These are phyloP conservation scores for Aculops lycopersici DNA, from an alignment of 1,140 invertebrate species.

Conservation along the genomic window DNA sequence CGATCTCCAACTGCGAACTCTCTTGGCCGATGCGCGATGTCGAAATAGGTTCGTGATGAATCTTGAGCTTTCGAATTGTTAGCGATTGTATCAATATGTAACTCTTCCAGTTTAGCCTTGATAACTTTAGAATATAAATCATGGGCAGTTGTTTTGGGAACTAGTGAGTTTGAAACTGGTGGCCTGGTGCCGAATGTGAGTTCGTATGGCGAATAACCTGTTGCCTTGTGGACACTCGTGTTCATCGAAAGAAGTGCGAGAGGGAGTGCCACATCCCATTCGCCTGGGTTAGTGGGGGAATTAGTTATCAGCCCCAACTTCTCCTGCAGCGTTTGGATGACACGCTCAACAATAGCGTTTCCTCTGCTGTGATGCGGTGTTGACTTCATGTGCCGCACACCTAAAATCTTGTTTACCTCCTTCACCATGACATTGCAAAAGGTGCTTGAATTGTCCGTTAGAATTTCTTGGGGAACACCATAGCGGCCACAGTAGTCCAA, in stretches of 20 bases:
- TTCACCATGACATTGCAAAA: not conserved
- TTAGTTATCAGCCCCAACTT: slow-evolving; percentile 3
- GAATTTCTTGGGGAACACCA: not conserved
- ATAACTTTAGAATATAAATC: not conserved
- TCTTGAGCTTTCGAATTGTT: not conserved
- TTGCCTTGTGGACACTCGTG: not conserved
- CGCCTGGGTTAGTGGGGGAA: no score
- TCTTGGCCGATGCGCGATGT: not conserved
- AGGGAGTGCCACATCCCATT: not conserved
- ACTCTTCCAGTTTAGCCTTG: not conserved
- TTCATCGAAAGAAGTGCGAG: not conserved
- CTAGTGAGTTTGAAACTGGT: not conserved
- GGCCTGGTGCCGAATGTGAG: not conserved
- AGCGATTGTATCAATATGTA: not conserved
- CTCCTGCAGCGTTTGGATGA: not conserved
- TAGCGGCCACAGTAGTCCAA: not conserved
- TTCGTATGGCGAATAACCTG: not conserved
- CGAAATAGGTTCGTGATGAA: not conserved
- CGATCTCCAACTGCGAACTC: not conserved
- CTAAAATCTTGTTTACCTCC: not conserved
- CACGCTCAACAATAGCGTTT: not conserved
- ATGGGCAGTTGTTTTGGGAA: not conserved
- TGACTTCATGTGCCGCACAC: not conserved
- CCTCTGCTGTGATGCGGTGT: not conserved
- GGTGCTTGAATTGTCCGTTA: not conserved